Conservation (phyloP, 2,888 invertebrate genomes). For the Lypha dubia region DNA sequence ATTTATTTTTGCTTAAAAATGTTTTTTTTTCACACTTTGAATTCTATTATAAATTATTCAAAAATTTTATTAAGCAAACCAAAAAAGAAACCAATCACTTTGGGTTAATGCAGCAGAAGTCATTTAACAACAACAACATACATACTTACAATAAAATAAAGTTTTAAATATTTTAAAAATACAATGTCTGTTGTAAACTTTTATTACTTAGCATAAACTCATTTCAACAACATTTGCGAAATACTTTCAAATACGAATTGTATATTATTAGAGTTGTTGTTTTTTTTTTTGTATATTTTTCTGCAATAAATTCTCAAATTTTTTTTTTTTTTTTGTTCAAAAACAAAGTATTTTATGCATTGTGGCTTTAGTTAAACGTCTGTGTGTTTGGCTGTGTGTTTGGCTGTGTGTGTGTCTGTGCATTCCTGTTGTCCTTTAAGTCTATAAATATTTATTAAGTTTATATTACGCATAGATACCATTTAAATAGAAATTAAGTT, state of each 20-base stretch:
- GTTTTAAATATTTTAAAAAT: not conserved
- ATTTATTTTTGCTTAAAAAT: too few relatives aligned
- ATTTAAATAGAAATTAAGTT: slow-evolving; percentile 25
- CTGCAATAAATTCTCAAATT: slow-evolving; percentile 2
- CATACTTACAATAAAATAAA: not conserved
- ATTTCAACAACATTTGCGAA: not conserved
- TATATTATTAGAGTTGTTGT: slow-evolving; percentile 8
- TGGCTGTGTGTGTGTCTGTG: too few relatives aligned
- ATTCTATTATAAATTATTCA: too few relatives aligned
- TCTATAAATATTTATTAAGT: slow-evolving; percentile 37
- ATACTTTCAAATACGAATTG: not conserved
- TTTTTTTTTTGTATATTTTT: not conserved
- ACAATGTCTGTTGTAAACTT: not conserved
- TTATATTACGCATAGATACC: slow-evolving; percentile 37
- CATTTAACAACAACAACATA: not conserved
- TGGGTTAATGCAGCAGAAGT: not conserved
- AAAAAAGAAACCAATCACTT: too few relatives aligned
- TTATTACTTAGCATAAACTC: slow-evolving; percentile 2
- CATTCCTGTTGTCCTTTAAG: slow-evolving; percentile 3
- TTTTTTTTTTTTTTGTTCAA: slow-evolving; percentile 21
- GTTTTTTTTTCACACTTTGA: too few relatives aligned
- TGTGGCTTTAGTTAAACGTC: not conserved
- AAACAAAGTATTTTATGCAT: slow-evolving; percentile 27
- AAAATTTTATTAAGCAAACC: too few relatives aligned
- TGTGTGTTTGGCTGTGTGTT: too few relatives aligned